Percentiles rank a stretch among this genome's conserved stretches.
Evolutionary conservation across 92 coral and sea anemone species (phyloP).

Genomic region (Zoanthus solanderi): DNA sequence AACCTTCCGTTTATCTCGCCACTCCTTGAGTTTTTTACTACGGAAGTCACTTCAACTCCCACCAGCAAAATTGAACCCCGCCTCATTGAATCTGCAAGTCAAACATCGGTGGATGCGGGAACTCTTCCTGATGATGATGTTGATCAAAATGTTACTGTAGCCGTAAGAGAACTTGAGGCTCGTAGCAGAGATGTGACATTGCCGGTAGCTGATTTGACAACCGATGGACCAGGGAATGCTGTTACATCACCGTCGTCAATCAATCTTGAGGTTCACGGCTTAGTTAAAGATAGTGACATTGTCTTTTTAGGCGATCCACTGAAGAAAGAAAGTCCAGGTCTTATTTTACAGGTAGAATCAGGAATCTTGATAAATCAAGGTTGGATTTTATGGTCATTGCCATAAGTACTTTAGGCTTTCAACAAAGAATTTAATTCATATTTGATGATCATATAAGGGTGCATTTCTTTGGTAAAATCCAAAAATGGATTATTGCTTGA

Average conservation of each 20-base stretch:
- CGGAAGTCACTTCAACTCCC: slow-evolving; percentile 34
- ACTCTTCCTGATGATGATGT: slow-evolving; percentile 6
- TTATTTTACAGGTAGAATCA: slow-evolving; percentile 77
- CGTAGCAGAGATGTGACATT: background rate
- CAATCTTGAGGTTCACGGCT: slow-evolving; percentile 79
- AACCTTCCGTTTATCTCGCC: slow-evolving; percentile 92
- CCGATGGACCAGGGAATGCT: background rate
- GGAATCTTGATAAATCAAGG: background rate
- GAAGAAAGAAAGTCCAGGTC: slow-evolving; percentile 82
- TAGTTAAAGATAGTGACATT: slow-evolving; percentile 86
- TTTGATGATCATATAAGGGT: too few relatives aligned
- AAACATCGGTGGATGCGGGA: slow-evolving; percentile 64
- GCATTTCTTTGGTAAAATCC: too few relatives aligned
- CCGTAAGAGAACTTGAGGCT: background rate
- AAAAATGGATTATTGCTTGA: too few relatives aligned
- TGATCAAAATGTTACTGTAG: background rate
- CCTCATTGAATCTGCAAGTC: slow-evolving; percentile 65
- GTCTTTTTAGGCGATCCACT: slow-evolving; percentile 89
- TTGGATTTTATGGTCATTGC: too few relatives aligned
- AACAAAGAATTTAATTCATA: too few relatives aligned
- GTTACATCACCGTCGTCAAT: slow-evolving; percentile 30
- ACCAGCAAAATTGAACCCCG: slow-evolving; percentile 30
- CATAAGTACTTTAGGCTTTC: too few relatives aligned
- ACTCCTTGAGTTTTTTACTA: slow-evolving; percentile 83
- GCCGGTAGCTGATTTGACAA: background rate